Conservation (phyloP, 1,140 invertebrate genomes). For the Bicyclus anynana region DNA sequence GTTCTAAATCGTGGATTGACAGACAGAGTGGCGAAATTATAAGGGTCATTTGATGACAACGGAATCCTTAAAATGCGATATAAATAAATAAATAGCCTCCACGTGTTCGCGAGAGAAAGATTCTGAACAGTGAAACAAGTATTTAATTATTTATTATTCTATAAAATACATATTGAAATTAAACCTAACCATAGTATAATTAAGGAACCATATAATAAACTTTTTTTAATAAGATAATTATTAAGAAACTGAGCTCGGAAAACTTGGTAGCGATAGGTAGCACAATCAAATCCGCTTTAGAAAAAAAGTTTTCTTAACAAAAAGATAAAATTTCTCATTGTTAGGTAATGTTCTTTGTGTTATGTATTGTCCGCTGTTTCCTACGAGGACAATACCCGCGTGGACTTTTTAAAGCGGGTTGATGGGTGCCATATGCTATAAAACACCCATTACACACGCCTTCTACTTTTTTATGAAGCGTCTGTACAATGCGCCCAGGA, state of each 20-base stretch:
- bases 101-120: too few species aligned
- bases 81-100: too few species aligned
- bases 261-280: background rate
- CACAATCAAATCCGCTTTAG: background rate
- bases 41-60: too few species aligned
- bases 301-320: background rate
- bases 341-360: background rate
- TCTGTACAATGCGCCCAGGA: background rate
- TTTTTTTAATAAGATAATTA: too few species aligned
- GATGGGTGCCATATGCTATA: conserved; percentile 3
- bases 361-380: background rate
- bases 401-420: background rate
- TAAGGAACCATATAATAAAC: too few species aligned
- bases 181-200: too few species aligned
- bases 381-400: background rate
- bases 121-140: too few species aligned
- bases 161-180: too few species aligned
- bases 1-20: too few species aligned
- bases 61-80: too few species aligned
- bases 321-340: background rate
- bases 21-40: too few species aligned
- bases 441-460: conserved; percentile 9
- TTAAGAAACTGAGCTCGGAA: background rate
- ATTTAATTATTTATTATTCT: too few species aligned
- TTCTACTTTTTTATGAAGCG: conserved; percentile 3